phyloP scores from a whole-genome alignment of 2,113 vertebrate genomes.

The Sinocyclocheilus anophthalmus region DNA sequence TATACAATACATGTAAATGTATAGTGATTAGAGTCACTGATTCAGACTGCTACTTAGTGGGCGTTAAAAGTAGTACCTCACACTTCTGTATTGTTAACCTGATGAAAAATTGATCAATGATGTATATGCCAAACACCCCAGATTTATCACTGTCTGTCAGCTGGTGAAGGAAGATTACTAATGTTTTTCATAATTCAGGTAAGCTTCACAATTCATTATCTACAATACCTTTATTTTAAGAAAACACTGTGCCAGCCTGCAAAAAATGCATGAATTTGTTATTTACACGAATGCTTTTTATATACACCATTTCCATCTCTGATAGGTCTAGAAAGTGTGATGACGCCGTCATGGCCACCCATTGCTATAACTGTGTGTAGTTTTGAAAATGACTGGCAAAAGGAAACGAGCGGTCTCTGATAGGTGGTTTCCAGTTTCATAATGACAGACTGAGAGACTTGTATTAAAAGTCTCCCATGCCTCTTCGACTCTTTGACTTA shows the following conservation, averaged over 20 bases:
- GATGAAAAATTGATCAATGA: background rate
- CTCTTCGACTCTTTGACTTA: constrained; percentile 71
- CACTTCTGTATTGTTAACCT: background rate
- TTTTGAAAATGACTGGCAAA: constrained; percentile 58
- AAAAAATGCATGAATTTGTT: background rate
- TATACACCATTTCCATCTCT: background rate
- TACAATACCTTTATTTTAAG: background rate
- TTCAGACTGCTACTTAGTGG: background rate
- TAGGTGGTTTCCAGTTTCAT: constrained; percentile 75
- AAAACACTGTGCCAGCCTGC: background rate
- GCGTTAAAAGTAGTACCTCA: background rate
- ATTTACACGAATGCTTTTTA: background rate
- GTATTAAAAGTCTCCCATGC: constrained; percentile 75
- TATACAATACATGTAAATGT: background rate
- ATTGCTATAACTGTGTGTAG: constrained; percentile 75
- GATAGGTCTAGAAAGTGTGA: constrained; percentile 47
- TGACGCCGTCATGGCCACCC: constrained; percentile 74
- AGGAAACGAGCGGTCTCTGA: constrained; percentile 74
- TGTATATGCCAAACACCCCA: background rate
- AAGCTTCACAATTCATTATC: background rate
- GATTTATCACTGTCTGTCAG: background rate
- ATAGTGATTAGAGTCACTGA: background rate
- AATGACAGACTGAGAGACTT: constrained; percentile 80
- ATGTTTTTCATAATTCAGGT: background rate
- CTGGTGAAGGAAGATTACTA: background rate